Base-by-base conservation (phyloP, 2,113 vertebrate genomes). In the Mola mola region DNA sequence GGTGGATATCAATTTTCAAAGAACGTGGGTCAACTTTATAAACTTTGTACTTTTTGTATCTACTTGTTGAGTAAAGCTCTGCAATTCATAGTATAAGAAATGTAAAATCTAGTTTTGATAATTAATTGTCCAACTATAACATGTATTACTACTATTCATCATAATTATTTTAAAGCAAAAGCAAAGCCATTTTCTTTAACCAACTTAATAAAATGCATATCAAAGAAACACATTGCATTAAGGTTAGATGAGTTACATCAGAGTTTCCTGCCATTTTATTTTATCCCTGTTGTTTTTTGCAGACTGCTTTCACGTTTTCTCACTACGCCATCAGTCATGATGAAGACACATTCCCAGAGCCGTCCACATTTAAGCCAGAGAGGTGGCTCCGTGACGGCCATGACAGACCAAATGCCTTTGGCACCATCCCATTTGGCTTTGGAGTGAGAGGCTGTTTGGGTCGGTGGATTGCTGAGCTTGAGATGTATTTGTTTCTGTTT, bases 361-460 rank as follows among this genome's bases (percentile, higher is more conserved):
- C 92, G 1, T 51, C 34, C 4, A 56, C 34, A 0, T 94, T 93
- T 48, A 78, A 61, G 21, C 92, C 93, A 0, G 91, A 92, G 24
- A 73, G 92, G 15, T 94, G 93, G 93, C 83, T 93, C 15, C 72
- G 90, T 0, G 85, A 90, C 4, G 81, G 85, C 3, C 57, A 34
- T 1, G 13, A 60, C 6, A 77, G 73, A 51, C 90, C 91, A 0
- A 73, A 89, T 26, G 77, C 91, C 0, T 94, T 94, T 6, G 86
- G 87, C 5, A 90, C 92, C 34, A 87, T 93, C 48, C 90, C 93
- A 0, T 94, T 94, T 38, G 93, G 93, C 3, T 93, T 83, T 7
- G 93, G 93, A 21, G 87, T 93, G 20, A 83, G 93, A 64, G 76
- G 87, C 25, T 94, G 93, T 20, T 86, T 90, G 0, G 93, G 93